Percentiles rank a stretch among this genome's conserved stretches.
Evolutionary conservation across 2,888 invertebrate genomes (phyloP).

Genomic region (Osmoderma eremita): DNA sequence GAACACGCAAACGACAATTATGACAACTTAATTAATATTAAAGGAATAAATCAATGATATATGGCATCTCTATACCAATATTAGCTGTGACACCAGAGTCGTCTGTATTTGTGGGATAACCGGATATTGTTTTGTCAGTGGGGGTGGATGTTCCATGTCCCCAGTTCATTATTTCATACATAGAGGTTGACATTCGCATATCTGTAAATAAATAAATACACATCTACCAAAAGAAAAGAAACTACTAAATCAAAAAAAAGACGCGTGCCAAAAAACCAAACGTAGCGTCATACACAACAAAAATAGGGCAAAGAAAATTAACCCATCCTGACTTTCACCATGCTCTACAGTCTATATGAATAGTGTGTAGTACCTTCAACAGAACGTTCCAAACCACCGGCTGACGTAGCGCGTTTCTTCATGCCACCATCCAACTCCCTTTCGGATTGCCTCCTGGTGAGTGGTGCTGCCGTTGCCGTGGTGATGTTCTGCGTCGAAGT

Average conservation of each 20-base stretch:
- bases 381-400: slow-evolving; percentile 75
- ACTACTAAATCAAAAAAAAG: slow-evolving; percentile 38
- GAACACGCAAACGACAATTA: slow-evolving; percentile 35
- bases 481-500: slow-evolving; percentile 92
- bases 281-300: slow-evolving; percentile 2
- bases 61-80: slow-evolving; percentile 43
- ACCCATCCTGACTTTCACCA: background rate
- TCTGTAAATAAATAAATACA: slow-evolving; percentile 65
- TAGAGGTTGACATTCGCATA: slow-evolving; percentile 75
- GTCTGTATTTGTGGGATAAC: slow-evolving; percentile 37
- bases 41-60: slow-evolving; percentile 14
- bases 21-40: too few relatives aligned
- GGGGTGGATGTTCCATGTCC: slow-evolving; percentile 52
- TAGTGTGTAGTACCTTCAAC: slow-evolving; percentile 71
- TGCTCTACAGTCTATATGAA: too few relatives aligned
- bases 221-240: slow-evolving; percentile 45
- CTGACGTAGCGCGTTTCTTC: slow-evolving; percentile 82
- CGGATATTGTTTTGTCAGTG: slow-evolving; percentile 39
- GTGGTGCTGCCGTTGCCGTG: slow-evolving; percentile 71
- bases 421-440: slow-evolving; percentile 78
- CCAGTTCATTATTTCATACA: slow-evolving; percentile 80
- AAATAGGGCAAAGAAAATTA: background rate
- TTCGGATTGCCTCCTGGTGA: slow-evolving; percentile 87
- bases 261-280: slow-evolving; percentile 19
- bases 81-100: slow-evolving; percentile 36